phyloP scores from a whole-genome alignment of 2,888 invertebrate genomes.

The Phrixothrix hirtus region DNA sequence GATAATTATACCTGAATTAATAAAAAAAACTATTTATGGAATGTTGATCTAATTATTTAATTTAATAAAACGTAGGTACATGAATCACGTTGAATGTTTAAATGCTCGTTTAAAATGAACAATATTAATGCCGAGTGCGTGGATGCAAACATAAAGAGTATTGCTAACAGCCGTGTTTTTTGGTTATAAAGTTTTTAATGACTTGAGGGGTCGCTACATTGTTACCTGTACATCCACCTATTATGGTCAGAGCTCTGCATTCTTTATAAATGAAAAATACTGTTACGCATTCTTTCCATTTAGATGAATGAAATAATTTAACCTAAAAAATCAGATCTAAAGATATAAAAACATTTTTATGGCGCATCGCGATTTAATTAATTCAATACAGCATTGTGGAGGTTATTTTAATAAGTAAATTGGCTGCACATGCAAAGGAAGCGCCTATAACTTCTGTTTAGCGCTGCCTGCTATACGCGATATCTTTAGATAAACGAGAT shows the following conservation, averaged over 20 bases:
- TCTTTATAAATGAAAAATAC: conserved; percentile 15
- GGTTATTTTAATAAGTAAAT: conserved; percentile 27
- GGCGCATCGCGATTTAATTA: conserved; percentile 6
- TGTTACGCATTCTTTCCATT: conserved; percentile 21
- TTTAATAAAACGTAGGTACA: no score
- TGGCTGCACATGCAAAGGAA: conserved; percentile 19
- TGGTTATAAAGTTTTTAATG: conserved; percentile 48
- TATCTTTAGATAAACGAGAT: conserved; percentile 41
- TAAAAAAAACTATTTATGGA: no score
- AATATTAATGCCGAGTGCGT: conserved; percentile 48
- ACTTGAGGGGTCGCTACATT: conserved; percentile 40
- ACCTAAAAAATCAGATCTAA: background rate
- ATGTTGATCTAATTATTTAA: no score
- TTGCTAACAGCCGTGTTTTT: conserved; percentile 47
- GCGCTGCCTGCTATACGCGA: conserved; percentile 39
- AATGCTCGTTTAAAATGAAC: conserved; percentile 49
- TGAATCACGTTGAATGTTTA: conserved; percentile 43
- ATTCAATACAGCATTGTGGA: conserved; percentile 2
- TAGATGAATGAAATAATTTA: conserved; percentile 7
- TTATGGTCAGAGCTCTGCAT: conserved; percentile 15
- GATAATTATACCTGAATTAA: no score
- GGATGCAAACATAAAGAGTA: conserved; percentile 46
- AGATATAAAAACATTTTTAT: background rate
- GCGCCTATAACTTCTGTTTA: conserved; percentile 43
- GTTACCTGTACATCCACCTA: conserved; percentile 30